Conservation (phyloP, 2,797 vertebrate genomes). For the Microtus californicus region DNA sequence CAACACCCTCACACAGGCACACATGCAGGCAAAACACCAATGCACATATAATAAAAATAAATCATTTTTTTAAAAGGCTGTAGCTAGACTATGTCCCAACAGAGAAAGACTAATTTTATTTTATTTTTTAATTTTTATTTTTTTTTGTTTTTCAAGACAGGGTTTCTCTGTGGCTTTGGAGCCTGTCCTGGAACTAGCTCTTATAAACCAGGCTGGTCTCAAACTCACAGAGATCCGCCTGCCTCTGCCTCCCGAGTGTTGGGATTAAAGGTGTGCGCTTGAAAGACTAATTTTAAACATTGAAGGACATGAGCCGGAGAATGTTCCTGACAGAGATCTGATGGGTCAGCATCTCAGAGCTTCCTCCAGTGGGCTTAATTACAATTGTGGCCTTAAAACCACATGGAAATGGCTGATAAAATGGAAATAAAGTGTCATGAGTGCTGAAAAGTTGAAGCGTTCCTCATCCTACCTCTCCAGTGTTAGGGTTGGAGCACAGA, state of each 20-base stretch:
- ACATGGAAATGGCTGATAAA: background rate
- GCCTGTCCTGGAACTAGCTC: no score
- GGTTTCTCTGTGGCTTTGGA: no score
- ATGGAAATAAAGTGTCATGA: slow-evolving; percentile 1
- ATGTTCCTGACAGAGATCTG: slow-evolving; percentile 31
- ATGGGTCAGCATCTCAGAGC: slow-evolving; percentile 4
- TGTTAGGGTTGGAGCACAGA: slow-evolving; percentile 98
- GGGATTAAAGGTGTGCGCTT: no score
- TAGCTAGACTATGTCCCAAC: slow-evolving; percentile 6
- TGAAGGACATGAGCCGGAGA: slow-evolving; percentile 51
- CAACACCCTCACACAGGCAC: background rate
- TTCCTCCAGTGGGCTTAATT: slow-evolving; percentile 3
- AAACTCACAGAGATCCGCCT: no score
- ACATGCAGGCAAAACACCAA: background rate
- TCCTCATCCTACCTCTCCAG: slow-evolving; percentile 91
- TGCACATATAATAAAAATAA: background rate
- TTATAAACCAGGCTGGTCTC: no score
- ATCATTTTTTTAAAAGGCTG: background rate
- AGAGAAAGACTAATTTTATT: background rate
- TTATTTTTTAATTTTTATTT: no score
- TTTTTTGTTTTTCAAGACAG: no score
- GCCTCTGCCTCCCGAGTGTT: no score
- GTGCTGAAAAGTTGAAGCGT: background rate
- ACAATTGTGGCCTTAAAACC: background rate
- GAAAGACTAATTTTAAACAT: background rate